Base-by-base conservation (phyloP, 1,140 invertebrate species). In the Drosophila virilis region DNA sequence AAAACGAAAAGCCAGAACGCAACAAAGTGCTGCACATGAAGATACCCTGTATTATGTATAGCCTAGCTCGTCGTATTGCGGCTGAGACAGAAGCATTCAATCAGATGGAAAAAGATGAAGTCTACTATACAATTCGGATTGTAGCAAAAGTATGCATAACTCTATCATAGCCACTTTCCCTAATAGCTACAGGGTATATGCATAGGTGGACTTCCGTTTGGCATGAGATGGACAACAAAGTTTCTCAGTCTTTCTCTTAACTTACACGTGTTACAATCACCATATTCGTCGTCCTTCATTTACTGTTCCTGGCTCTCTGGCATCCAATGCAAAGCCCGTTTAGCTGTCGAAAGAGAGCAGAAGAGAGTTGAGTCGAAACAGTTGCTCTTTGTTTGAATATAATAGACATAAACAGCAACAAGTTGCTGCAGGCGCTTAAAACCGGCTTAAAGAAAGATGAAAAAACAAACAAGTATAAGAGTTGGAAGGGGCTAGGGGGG, bases 221-320 rank as follows among this genome's bases (percentile, higher is more conserved):
- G 28, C n/a, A 2, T 66, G 43, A 51, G 50, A 12, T 48, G 40
- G 17, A 38, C 54, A 28, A 15, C 50, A 60, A 40, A 58, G 46
- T 62, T 58, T 38, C 55, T 22, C 33, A 10, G 38, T 17, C n/a
- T 17, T 9, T 13, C 37, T 60, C 50, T 73, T 68, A 45, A 92
- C 91, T 92, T 91, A 92, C 91, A 82, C 91, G 91, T 92, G 91
- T 92, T 80, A 92, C 91, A 70, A 92, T 92, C 83, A 92, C 91
- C 91, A 92, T 92, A 82, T 84, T 92, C 78, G 84, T 83, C 77
- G 78, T 83, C 84, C 91, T 92, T 92, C 91, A 92, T 92, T 92
- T 92, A 92, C 91, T 89, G 75, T 52, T 83, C 83, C 83, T 77
- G 76, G 48, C 33, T 59, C 54, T 58, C 67, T 64, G 70, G 75